phyloP scores from a whole-genome alignment of 2,113 vertebrate species.

The Pelecanoides urinatrix region DNA sequence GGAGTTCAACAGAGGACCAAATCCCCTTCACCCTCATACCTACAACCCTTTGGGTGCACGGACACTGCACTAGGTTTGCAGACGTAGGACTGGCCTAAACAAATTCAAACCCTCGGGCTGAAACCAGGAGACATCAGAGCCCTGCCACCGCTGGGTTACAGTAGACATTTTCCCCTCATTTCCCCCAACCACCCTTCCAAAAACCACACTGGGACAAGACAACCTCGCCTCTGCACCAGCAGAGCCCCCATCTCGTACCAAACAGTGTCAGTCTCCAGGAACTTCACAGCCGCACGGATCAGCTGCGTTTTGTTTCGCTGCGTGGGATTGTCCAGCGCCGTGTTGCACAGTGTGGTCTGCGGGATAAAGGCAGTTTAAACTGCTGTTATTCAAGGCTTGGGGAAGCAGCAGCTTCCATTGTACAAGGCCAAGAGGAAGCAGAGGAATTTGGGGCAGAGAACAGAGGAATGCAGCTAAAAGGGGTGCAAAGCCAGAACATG shows the following conservation, averaged over 20 bases:
- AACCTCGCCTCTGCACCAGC: not conserved
- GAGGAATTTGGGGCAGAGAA: not conserved
- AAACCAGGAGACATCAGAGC: not conserved
- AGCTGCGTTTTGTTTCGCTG: conserved; percentile 84
- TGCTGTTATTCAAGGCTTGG: not conserved
- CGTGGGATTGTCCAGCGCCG: conserved; percentile 92
- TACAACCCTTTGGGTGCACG: rapidly evolving
- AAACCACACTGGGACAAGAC: not conserved
- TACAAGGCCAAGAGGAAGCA: not conserved
- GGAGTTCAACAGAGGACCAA: not conserved
- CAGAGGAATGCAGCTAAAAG: rapidly evolving
- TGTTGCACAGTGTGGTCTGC: conserved; percentile 95
- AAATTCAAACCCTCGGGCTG: not conserved
- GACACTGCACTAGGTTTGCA: not conserved
- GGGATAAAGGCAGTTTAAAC: not conserved
- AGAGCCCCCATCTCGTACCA: conserved; percentile 72
- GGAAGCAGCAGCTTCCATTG: not conserved
- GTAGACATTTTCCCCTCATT: not conserved
- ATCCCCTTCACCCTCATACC: not conserved
- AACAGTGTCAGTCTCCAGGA: conserved; percentile 93
- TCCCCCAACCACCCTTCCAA: not conserved
- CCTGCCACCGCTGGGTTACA: not conserved
- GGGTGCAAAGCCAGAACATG: not conserved
- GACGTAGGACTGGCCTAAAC: not conserved
- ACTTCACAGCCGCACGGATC: conserved; percentile 88